A percentile compares a stretch with the other conserved stretches of the same genome.
Conservation (phyloP, 2,888 invertebrate species). For the Germaria angustata region DNA sequence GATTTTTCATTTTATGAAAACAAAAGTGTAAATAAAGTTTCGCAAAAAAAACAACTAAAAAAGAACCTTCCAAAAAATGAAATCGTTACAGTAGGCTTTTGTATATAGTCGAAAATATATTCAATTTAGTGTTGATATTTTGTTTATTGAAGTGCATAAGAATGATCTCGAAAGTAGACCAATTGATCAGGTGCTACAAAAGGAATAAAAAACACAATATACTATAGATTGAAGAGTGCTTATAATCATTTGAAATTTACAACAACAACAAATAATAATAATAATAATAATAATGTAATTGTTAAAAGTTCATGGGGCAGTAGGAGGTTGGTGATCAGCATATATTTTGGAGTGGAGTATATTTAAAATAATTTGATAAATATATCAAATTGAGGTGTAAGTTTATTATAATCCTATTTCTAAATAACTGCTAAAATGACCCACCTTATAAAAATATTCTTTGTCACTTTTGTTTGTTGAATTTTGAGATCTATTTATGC, state of each 20-base stretch:
- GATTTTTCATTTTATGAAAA: conserved; percentile 59
- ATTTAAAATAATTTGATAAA: too few relatives aligned
- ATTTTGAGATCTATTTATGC: conserved; percentile 43
- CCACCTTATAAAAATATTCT: conserved; percentile 5
- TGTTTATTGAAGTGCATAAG: not conserved
- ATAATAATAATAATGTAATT: too few relatives aligned
- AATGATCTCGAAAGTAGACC: not conserved
- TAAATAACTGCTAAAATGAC: not conserved
- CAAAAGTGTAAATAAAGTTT: conserved; percentile 70
- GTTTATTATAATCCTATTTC: not conserved
- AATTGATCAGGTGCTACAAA: conserved; percentile 19
- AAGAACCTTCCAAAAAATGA: not conserved
- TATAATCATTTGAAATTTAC: too few relatives aligned
- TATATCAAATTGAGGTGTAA: too few relatives aligned
- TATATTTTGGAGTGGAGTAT: too few relatives aligned
- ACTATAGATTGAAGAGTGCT: too few relatives aligned
- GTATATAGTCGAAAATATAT: conserved; percentile 46
- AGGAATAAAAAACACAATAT: too few relatives aligned
- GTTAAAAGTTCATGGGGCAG: too few relatives aligned
- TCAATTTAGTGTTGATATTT: conserved; percentile 46
- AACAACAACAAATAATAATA: too few relatives aligned
- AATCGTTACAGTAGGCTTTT: conserved; percentile 59
- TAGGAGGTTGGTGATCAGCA: too few relatives aligned
- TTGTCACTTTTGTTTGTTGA: conserved; percentile 13
- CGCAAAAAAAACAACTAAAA: conserved; percentile 46